Evolutionary conservation across 2,797 vertebrate species (phyloP), one percentile per base, ranked within the genome.

Genomic region (Onychomys arenicola): DNA sequence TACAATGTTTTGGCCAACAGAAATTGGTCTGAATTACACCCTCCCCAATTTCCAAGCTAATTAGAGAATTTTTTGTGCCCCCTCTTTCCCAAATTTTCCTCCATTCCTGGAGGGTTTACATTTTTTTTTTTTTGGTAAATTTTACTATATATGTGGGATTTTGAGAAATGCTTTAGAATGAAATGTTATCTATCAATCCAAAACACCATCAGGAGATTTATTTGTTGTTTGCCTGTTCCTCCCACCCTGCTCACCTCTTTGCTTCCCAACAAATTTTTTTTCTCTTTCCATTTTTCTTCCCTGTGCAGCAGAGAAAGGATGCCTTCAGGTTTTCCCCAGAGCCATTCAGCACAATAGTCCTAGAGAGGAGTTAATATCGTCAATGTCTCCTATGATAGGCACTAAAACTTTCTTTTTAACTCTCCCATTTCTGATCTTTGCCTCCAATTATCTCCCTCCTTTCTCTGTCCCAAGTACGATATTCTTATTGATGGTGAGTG

Each of bases 231-330:
- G 76, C 76, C 78, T 82, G 43, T 95, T 96, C 52, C 71, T 94
- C 91, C 83, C 37, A 73, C 46, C 3, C 40, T 29, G 69, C 86
- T 96, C 92, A 94, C 95, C 87, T 93, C 92, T 96, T 93, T 90
- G 76, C 81, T 95, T 95, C 92, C 90, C 86, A 94, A 95, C 77
- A 90, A 89, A 91, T 97, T 97, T 97, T 97, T 93, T 90, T 97
- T 96, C 91, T 76, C 80, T 94, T 96, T 93, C 89, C 67, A 84
- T 84, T 97, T 96, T 96, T 92, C 85, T 94, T 90, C 77, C 27
- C 77, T 95, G 46, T 6, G 29, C 65, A 77, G 76, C 93, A 96
- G 82, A 83, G 78, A 95, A 95, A 57, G 76, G 40, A 93, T 90
- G 92, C 73, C 80, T 69, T 89, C 19, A 76, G 89, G 75, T 95